Conservation (phyloP, 2,113 vertebrate species). For the Asarcornis scutulata region DNA sequence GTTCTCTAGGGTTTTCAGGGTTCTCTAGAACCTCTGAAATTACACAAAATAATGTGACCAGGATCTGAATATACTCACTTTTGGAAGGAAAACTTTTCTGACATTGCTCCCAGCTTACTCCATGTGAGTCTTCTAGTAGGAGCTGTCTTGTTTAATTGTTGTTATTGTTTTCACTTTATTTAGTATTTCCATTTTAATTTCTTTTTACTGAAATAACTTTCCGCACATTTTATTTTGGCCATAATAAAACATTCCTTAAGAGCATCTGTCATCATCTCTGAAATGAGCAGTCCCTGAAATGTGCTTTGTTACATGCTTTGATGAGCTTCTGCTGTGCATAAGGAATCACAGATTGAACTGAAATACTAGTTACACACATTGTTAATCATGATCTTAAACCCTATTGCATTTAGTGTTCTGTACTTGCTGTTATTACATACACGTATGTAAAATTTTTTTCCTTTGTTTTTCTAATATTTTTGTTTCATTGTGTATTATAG, state of each 20-base stretch:
- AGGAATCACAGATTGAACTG: not conserved
- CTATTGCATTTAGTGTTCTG: rapidly evolving
- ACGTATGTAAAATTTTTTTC: not conserved
- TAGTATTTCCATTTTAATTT: not conserved
- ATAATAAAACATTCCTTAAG: not conserved
- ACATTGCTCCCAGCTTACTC: not conserved
- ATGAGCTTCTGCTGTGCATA: not conserved
- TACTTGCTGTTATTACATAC: not conserved
- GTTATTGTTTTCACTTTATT: not conserved
- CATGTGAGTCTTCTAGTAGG: not conserved
- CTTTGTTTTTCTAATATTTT: not conserved
- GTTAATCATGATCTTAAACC: not conserved
- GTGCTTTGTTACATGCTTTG: not conserved
- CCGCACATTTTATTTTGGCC: not conserved
- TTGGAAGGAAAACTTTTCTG: not conserved
- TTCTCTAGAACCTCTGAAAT: not conserved
- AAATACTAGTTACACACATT: not conserved
- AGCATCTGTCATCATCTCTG: not conserved
- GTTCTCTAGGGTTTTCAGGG: not conserved
- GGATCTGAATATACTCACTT: not conserved
- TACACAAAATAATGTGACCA: not conserved
- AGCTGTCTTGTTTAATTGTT: not conserved
- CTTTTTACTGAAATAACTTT: not conserved
- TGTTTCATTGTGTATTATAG: not conserved
- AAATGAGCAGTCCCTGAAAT: not conserved